These are phyloP conservation scores for Cynodonichthys magdalenae DNA, from an alignment of 2,797 vertebrate genomes.

Conservation along the genomic window DNA sequence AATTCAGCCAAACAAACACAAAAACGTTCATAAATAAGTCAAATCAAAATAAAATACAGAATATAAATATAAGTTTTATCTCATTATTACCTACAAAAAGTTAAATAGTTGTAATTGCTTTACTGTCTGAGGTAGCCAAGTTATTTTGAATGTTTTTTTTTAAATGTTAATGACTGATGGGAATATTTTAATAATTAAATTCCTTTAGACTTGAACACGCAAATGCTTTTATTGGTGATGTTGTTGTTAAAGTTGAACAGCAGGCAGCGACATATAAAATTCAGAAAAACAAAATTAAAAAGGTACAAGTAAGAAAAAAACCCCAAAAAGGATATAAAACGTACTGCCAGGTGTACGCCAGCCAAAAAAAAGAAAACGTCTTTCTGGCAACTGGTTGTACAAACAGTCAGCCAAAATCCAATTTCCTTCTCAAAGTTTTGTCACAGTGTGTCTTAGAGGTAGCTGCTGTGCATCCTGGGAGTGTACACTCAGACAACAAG, in stretches of 20 bases:
- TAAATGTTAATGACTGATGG: slow-evolving; percentile 73
- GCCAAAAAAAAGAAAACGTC: slow-evolving; percentile 41
- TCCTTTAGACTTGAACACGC: slow-evolving; percentile 74
- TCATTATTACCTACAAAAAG: background rate
- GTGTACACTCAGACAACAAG: slow-evolving; percentile 49
- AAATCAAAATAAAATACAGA: too few relatives aligned
- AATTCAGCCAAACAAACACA: too few relatives aligned
- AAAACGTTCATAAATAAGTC: too few relatives aligned
- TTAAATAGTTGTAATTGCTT: slow-evolving; percentile 28
- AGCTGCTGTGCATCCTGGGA: slow-evolving; percentile 58
- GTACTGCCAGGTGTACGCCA: slow-evolving; percentile 49
- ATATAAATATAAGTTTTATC: too few relatives aligned
- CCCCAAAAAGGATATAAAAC: slow-evolving; percentile 34
- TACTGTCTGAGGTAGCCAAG: slow-evolving; percentile 31
- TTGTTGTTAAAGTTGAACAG: slow-evolving; percentile 58
- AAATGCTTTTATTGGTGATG: slow-evolving; percentile 81
- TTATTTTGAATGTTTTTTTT: slow-evolving; percentile 48
- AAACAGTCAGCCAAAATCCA: slow-evolving; percentile 51
- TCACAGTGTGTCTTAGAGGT: slow-evolving; percentile 54
- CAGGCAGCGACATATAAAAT: slow-evolving; percentile 72
- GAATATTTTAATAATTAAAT: slow-evolving; percentile 75
- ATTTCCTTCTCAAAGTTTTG: slow-evolving; percentile 58
- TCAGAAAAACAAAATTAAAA: slow-evolving; percentile 64
- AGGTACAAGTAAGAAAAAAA: slow-evolving; percentile 29
- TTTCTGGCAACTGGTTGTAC: slow-evolving; percentile 47